These are phyloP conservation scores for Anguilla japonica DNA, from an alignment of 2,113 vertebrate species.

Conservation along the genomic window DNA sequence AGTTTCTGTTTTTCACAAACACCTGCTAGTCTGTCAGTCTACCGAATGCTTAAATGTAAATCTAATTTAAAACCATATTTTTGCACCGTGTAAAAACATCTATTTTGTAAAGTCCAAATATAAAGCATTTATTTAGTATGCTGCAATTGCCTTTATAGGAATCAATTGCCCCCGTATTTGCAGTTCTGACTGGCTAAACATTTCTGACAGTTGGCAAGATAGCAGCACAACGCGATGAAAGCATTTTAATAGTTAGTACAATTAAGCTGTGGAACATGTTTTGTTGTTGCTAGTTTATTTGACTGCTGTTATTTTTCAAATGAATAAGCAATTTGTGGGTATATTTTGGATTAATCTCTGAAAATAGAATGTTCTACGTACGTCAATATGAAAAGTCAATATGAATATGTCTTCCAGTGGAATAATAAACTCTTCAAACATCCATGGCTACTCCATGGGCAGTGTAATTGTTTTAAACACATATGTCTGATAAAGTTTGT, in stretches of 20 bases:
- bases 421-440: background rate
- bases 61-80: background rate
- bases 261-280: background rate
- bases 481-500: background rate
- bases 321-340: background rate
- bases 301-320: background rate
- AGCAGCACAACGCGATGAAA: background rate
- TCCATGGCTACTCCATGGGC: background rate
- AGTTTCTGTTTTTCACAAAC: background rate
- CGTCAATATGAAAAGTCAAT: background rate
- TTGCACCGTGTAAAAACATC: background rate
- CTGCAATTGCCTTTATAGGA: background rate
- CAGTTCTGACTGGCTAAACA: background rate
- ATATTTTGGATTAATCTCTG: background rate
- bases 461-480: background rate
- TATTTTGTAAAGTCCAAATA: background rate
- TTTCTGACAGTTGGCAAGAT: background rate
- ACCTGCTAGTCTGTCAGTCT: background rate
- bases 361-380: background rate
- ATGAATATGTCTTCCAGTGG: background rate
- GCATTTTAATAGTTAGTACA: background rate
- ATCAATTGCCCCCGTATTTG: background rate
- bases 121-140: background rate
- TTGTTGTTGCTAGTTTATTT: background rate
- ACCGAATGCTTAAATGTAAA: too few species aligned